Evolutionary conservation across 2,888 invertebrate species (phyloP).

Genomic region (Dastarcus helophoroides): DNA sequence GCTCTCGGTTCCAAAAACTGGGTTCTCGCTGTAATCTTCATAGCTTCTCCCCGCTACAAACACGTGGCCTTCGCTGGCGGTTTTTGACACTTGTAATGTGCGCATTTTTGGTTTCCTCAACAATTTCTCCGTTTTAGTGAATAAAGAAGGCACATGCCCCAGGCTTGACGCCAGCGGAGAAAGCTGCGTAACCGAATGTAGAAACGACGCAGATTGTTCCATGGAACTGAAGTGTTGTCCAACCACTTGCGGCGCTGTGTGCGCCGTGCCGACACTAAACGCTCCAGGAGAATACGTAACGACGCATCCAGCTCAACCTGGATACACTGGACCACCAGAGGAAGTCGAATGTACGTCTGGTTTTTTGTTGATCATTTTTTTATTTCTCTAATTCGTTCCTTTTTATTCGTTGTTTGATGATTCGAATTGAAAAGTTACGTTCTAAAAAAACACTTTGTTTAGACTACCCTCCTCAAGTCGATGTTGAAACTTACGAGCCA

Average conservation of each 20-base stretch:
- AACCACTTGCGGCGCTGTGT: constrained; percentile 65
- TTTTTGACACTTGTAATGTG: too few relatives aligned
- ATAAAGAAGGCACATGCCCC: constrained; percentile 62
- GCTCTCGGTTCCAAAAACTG: too few relatives aligned
- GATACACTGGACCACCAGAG: constrained; percentile 26
- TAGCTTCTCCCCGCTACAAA: too few relatives aligned
- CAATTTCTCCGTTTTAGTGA: constrained; percentile 41
- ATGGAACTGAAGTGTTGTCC: constrained; percentile 71
- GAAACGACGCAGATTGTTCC: constrained; percentile 70
- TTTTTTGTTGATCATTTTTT: too few relatives aligned
- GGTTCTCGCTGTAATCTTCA: too few relatives aligned
- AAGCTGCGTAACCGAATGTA: constrained; percentile 61
- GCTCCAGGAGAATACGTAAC: constrained; percentile 30
- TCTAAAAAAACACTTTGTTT: constrained; percentile 11
- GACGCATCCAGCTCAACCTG: constrained; percentile 33
- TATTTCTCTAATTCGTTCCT: too few relatives aligned
- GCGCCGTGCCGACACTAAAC: constrained; percentile 46
- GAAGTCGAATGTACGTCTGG: too few relatives aligned
- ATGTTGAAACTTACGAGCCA: constrained; percentile 40
- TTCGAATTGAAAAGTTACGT: too few relatives aligned
- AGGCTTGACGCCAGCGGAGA: constrained; percentile 34
- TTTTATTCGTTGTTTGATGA: too few relatives aligned
- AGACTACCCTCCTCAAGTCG: constrained; percentile 33
- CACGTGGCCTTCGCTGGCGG: too few relatives aligned
- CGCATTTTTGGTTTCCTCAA: background rate